Conservation (phyloP, 1,140 invertebrate species). For the Procambarus virginalis region DNA sequence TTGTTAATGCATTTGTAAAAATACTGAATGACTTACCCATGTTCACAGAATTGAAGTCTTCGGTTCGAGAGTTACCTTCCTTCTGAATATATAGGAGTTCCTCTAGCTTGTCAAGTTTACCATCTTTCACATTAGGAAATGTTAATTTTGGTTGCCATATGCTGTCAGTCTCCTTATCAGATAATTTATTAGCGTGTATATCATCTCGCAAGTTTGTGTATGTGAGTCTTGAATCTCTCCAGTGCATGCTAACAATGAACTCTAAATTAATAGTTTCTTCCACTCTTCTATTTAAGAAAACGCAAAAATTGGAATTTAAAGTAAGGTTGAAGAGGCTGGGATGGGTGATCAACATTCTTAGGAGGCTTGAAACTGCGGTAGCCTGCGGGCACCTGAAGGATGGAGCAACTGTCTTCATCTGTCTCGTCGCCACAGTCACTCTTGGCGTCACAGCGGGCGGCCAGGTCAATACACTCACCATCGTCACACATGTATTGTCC, state of each 20-base stretch:
- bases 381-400: not conserved
- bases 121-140: slow-evolving; percentile 55
- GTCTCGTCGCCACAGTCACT: no score
- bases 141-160: slow-evolving; percentile 25
- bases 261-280: slow-evolving; percentile 34
- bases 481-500: no score
- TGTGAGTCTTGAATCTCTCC: slow-evolving; percentile 28
- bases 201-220: slow-evolving; percentile 37
- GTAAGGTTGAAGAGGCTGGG: slow-evolving; percentile 10
- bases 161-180: not conserved
- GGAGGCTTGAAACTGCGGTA: slow-evolving; percentile 45
- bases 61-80: no score
- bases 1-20: no score
- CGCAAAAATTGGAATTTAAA: not conserved
- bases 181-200: slow-evolving; percentile 39
- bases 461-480: no score
- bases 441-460: no score
- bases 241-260: slow-evolving; percentile 13
- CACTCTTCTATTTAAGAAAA: slow-evolving; percentile 34
- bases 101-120: not conserved
- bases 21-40: slow-evolving; percentile 1
- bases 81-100: slow-evolving; percentile 24
- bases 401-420: no score
- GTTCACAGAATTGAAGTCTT: not conserved
- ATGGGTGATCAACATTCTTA: slow-evolving; percentile 7